Conservation (phyloP, 2,113 vertebrate genomes). For the Rhizomys pruinosus region DNA sequence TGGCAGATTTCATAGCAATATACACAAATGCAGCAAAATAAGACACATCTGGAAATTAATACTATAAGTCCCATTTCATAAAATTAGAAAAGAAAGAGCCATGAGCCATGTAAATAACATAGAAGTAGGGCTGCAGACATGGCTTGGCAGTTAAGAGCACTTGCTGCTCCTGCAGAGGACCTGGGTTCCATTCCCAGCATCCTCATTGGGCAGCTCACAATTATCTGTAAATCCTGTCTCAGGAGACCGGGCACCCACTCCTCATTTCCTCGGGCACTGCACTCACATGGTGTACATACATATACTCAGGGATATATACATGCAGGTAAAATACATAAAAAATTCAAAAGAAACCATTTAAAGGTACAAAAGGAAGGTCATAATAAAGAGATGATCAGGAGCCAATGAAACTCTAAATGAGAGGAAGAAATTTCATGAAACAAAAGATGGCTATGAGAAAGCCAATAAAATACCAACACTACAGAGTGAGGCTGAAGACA, state of each 20-base stretch:
- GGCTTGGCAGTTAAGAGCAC: not conserved
- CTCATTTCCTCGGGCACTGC: not conserved
- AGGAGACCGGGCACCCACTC: not conserved
- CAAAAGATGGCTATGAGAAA: not conserved
- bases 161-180: not conserved
- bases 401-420: not conserved
- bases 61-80: not conserved
- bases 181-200: not conserved
- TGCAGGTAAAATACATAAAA: not conserved
- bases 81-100: not conserved
- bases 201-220: not conserved
- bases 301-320: not conserved
- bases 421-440: not conserved
- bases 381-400: not conserved
- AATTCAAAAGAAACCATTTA: too few species aligned
- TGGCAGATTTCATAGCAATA: not conserved
- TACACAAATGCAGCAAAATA: not conserved
- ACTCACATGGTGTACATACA: not conserved
- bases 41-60: not conserved
- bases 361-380: not conserved
- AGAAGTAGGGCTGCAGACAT: not conserved
- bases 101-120: not conserved
- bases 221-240: not conserved
- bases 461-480: not conserved
- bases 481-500: not conserved